Evolutionary conservation across 1,140 invertebrate genomes (phyloP).

Genomic region (Anadara kagoshimensis): DNA sequence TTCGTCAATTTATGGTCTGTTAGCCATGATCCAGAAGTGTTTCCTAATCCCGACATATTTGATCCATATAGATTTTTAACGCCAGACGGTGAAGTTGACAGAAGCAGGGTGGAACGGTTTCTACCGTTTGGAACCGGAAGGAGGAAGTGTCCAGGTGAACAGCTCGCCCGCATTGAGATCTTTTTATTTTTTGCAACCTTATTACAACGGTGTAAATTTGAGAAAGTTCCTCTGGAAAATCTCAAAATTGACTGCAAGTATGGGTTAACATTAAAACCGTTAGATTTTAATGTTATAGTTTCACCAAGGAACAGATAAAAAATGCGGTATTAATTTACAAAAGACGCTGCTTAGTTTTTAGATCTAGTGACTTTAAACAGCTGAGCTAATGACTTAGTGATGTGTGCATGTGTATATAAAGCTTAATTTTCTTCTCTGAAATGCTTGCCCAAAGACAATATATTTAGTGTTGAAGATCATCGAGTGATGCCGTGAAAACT

Average conservation of each 20-base stretch:
- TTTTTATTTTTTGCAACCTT: conserved; percentile 84
- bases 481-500: too few relatives aligned
- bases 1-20: conserved; percentile 67
- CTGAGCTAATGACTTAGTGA: too few relatives aligned
- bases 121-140: conserved; percentile 62
- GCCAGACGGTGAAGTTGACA: conserved; percentile 40
- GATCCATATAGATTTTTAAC: conserved; percentile 63
- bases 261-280: conserved; percentile 61
- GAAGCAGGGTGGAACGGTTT: conserved; percentile 44
- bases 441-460: too few relatives aligned
- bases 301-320: conserved; percentile 6
- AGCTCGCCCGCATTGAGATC: conserved; percentile 82
- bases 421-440: too few relatives aligned
- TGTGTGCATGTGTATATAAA: too few relatives aligned
- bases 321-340: too few relatives aligned
- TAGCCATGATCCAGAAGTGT: conserved; percentile 56
- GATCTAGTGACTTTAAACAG: too few relatives aligned
- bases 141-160: conserved; percentile 83
- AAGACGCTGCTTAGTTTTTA: too few relatives aligned
- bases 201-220: conserved; percentile 77
- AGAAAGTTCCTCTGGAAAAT: conserved; percentile 63
- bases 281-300: conserved; percentile 55
- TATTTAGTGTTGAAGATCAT: too few relatives aligned
- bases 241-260: conserved; percentile 63
- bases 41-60: conserved; percentile 58